Evolutionary conservation across 2,797 vertebrate genomes (phyloP), one percentile per base, ranked within the genome.

Genomic region (Catostomus latipinnis): DNA sequence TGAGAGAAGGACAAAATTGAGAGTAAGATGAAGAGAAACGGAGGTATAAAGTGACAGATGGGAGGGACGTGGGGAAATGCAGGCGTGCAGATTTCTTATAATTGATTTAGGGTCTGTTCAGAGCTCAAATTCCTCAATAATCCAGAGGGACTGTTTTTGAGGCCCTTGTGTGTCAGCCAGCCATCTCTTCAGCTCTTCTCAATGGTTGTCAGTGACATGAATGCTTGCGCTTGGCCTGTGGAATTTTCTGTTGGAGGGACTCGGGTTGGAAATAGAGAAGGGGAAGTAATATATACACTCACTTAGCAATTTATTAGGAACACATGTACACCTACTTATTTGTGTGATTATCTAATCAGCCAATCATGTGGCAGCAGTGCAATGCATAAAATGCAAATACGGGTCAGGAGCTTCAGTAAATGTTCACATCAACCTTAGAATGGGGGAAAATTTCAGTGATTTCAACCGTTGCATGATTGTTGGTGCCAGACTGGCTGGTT

Each of bases 61-160:
- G 62, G 52, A 76, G 48, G 66, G 72, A 74, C 56, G 34, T 66
- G 62, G 18, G 16, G 71, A 70, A 74, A 58, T 45, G 48, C 75
- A 77, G 75, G 75, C 43, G 54, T 75, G 61, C 73, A 76, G 73
- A 65, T 76, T 77, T 84, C 49, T 69, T 90, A 91, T 92, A 93
- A 93, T 91, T 93, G 91, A 93, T 93, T 92, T 93, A 93, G 89
- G 90, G 91, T 88, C 92, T 92, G 91, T 86, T 92, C 90, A 56
- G 88, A 86, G 89, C 88, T 92, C 91, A 93, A 91, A 93, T 94
- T 93, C 92, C 90, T 83, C 86, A 92, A 90, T 92, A 92, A 94
- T 92, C 90, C 91, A 88, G 88, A 43, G 91, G 90, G 92, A 91
- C 91, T 90, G 66, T 69, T 69, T 77, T 69, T 77, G 49, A 70